phyloP scores from a whole-genome alignment of 2,888 invertebrate species.

The Amblyjoppa fuscipennis region DNA sequence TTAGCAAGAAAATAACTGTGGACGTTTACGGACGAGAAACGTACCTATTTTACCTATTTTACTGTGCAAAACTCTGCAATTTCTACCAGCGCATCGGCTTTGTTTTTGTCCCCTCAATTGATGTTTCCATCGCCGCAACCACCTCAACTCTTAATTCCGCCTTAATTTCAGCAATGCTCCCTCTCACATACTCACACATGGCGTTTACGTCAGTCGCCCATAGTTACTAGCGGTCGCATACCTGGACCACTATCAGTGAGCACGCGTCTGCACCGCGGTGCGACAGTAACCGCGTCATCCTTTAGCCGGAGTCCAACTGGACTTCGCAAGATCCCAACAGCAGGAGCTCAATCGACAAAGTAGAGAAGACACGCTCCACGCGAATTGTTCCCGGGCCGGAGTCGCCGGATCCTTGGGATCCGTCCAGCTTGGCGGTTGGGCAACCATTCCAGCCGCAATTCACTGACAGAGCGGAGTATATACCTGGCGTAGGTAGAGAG shows the following conservation, averaged over 20 bases:
- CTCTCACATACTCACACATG: neutral
- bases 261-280: neutral
- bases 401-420: conserved; percentile 5
- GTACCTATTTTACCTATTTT: neutral
- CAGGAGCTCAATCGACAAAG: conserved; percentile 7
- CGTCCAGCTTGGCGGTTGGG: conserved; percentile 14
- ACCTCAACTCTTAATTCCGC: no score
- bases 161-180: neutral
- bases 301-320: conserved; percentile 12
- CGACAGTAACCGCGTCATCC: conserved; percentile 35
- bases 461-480: conserved; percentile 32
- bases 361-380: conserved; percentile 8
- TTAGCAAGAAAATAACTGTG: neutral
- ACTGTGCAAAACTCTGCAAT: neutral
- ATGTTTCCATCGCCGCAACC: no score
- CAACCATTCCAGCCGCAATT: conserved; percentile 25
- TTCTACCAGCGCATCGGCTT: neutral
- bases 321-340: conserved; percentile 17
- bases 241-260: conserved; percentile 9
- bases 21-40: neutral
- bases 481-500: conserved; percentile 21
- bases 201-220: neutral
- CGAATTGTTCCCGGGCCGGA: conserved; percentile 6
- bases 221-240: neutral
- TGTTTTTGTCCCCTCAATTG: neutral